Evolutionary conservation across 2,113 vertebrate species (phyloP).

Genomic region (Alligator mississippiensis): DNA sequence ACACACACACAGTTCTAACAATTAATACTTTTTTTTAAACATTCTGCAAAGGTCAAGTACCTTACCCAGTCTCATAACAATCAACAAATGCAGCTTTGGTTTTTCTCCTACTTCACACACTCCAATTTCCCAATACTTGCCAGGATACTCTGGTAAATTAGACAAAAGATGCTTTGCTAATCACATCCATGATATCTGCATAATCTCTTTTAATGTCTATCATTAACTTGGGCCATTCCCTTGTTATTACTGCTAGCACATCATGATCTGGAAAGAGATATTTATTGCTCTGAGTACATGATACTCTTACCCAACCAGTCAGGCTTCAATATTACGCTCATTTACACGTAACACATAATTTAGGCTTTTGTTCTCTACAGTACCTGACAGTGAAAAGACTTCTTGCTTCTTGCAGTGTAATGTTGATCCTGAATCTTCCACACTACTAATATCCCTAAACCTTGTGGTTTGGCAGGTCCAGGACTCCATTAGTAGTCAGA

Average conservation of each 20-base stretch:
- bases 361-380: slow-evolving; percentile 16
- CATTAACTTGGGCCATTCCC: slow-evolving; percentile 69
- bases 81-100: slow-evolving; percentile 47
- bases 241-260: slow-evolving; percentile 66
- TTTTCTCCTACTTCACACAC: slow-evolving; percentile 68
- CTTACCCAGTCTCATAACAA: slow-evolving; percentile 45
- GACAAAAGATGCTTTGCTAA: slow-evolving; percentile 69
- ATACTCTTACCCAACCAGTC: slow-evolving; percentile 25
- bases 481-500: not conserved
- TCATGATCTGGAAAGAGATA: slow-evolving; percentile 61
- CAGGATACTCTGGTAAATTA: slow-evolving; percentile 55
- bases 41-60: slow-evolving; percentile 36
- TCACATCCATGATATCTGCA: slow-evolving; percentile 60
- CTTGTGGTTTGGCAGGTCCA: not conserved
- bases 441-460: not conserved
- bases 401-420: not conserved
- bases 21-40: slow-evolving; percentile 49
- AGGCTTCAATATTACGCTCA: slow-evolving; percentile 37
- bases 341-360: not conserved
- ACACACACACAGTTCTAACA: slow-evolving; percentile 31
- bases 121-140: slow-evolving; percentile 62
- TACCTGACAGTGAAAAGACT: not conserved
- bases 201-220: slow-evolving; percentile 73
- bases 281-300: slow-evolving; percentile 48
- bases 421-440: not conserved